These are phyloP conservation scores for Caerostris extrusa DNA, from an alignment of 1,140 invertebrate genomes.

Conservation along the genomic window DNA sequence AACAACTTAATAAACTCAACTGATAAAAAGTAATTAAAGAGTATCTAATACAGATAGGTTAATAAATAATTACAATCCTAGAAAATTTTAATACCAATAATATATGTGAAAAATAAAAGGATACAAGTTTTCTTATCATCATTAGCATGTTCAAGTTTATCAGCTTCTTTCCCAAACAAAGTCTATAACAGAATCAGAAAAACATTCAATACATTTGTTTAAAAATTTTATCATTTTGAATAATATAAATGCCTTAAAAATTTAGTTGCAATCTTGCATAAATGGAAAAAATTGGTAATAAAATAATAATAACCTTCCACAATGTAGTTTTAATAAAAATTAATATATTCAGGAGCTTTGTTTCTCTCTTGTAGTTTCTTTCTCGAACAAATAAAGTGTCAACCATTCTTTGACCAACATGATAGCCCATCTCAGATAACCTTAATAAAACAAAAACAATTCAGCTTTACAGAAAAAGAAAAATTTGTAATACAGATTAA, in stretches of 20 bases:
- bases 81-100: background rate
- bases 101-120: constrained; percentile 27
- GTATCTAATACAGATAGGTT: too few relatives aligned
- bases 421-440: constrained; percentile 95
- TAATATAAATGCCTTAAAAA: background rate
- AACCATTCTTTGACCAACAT: constrained; percentile 95
- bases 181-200: constrained; percentile 84
- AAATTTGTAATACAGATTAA: too few relatives aligned
- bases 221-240: background rate
- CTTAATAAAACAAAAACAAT: constrained; percentile 82
- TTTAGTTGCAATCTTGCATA: background rate
- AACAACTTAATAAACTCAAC: too few relatives aligned
- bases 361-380: constrained; percentile 96
- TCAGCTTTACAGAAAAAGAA: background rate
- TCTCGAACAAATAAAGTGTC: constrained; percentile 97
- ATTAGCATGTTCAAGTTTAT: constrained; percentile 98
- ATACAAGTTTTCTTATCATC: constrained; percentile 89
- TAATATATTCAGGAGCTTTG: constrained; percentile 96
- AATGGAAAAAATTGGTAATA: background rate
- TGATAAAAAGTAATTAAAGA: too few relatives aligned
- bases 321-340: constrained; percentile 97
- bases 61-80: too few relatives aligned
- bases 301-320: constrained; percentile 90
- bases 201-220: background rate
- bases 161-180: constrained; percentile 98